These are phyloP conservation scores for Tychaedon coryphoeus DNA, from an alignment of 2,113 vertebrate genomes.

Conservation along the genomic window DNA sequence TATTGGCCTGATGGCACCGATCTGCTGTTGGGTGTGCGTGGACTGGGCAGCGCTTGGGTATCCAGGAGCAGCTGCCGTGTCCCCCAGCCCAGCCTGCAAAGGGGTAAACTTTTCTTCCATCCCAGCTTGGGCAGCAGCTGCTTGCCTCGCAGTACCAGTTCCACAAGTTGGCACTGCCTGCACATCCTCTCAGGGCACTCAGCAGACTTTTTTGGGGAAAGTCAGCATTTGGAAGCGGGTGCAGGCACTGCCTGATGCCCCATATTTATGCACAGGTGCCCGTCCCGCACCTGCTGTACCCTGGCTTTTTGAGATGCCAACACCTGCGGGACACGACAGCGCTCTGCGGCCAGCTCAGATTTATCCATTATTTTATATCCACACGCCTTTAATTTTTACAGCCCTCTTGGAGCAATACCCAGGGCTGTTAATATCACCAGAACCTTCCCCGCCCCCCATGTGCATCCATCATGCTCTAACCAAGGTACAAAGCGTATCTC, in stretches of 20 bases:
- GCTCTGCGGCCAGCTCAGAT: not conserved
- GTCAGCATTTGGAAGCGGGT: fast-evolving
- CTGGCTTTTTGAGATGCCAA: not conserved
- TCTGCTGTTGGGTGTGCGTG: not conserved
- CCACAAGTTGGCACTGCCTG: not conserved
- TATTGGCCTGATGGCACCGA: fast-evolving
- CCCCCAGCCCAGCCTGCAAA: not conserved
- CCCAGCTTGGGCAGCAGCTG: not conserved
- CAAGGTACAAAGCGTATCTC: not conserved
- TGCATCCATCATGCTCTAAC: not conserved
- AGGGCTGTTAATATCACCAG: constrained; percentile 10
- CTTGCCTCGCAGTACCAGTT: not conserved
- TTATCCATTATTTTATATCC: constrained; percentile 62
- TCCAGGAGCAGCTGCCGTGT: not conserved
- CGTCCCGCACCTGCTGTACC: fast-evolving
- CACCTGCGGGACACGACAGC: not conserved
- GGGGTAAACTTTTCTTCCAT: not conserved
- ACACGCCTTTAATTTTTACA: constrained; percentile 62
- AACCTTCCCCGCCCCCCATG: fast-evolving
- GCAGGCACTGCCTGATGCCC: no score
- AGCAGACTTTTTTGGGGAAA: fast-evolving
- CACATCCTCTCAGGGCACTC: fast-evolving
- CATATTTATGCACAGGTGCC: fast-evolving
- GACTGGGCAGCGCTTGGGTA: no score
- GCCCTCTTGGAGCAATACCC: constrained; percentile 31